Percentiles rank a stretch among this genome's conserved stretches.
phyloP scores from a whole-genome alignment of 2,113 vertebrate species.

The Pseudorasbora parva region DNA sequence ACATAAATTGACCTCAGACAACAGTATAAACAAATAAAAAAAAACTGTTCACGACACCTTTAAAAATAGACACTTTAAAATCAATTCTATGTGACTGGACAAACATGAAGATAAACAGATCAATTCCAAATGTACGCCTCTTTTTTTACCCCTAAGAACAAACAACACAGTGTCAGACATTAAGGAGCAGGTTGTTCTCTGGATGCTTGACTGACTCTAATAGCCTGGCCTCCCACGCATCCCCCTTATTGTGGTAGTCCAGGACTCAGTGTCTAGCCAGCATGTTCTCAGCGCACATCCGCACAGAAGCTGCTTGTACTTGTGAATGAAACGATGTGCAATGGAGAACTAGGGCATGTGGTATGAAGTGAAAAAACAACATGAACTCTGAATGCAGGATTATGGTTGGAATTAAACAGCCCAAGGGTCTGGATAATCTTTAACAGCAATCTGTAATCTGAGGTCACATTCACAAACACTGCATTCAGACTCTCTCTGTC shows the following conservation, averaged over 20 bases:
- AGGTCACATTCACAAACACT: slow-evolving; percentile 32
- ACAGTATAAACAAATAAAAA: too few species aligned
- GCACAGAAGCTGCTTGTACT: slow-evolving; percentile 5
- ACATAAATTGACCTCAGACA: too few species aligned
- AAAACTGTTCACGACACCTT: too few species aligned
- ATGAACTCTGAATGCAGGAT: slow-evolving; percentile 34
- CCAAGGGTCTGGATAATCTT: slow-evolving; percentile 40
- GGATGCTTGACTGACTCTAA: neutral
- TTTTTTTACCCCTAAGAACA: slow-evolving; percentile 17
- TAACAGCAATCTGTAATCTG: slow-evolving; percentile 44
- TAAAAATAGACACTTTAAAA: neutral
- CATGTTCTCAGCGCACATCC: neutral
- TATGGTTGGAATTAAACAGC: slow-evolving; percentile 32
- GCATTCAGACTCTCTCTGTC: too few species aligned
- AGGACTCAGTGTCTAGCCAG: neutral
- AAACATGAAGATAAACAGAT: neutral
- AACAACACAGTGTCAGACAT: neutral
- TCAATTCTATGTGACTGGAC: neutral
- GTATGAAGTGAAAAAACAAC: neutral
- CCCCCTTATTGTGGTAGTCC: neutral
- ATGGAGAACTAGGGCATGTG: neutral
- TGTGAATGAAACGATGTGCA: slow-evolving; percentile 5
- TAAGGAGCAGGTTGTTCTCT: slow-evolving; percentile 26
- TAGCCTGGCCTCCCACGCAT: neutral
- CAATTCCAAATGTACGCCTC: neutral